Evolutionary conservation across 2,888 invertebrate genomes (phyloP), one percentile per base, ranked within the genome.

Genomic region (Lysandra coridon): DNA sequence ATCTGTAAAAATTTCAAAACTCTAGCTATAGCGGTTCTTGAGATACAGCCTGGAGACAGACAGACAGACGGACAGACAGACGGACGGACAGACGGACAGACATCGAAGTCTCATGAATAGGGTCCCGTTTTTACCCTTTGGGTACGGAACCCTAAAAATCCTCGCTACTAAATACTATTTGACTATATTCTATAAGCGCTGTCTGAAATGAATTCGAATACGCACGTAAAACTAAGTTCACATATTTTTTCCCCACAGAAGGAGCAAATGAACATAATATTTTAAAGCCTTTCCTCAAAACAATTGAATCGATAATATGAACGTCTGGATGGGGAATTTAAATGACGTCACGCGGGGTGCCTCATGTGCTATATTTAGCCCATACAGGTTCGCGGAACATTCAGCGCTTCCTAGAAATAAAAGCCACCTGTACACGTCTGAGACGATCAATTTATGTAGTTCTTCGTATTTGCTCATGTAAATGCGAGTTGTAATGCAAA

Each of bases 401-500:
- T 87, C 87, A 88, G 49, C 30, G 87, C 84, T 90, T 91, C 89
- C 86, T 87, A 87, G 89, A 89, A 90, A 81, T 85, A 83, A 83
- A 85, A 86, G 84, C 84, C 91, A 92, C 91, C 92, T 92, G 92
- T 88, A 88, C 86, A 86, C 85, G 88, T 91, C 86, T 87, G 86
- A 85, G 85, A 85, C 87, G 87, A 91, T 91, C 88, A 90, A 90
- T 91, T 89, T n/a, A 6, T 64, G 5, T 12, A 17, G 3, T 40
- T 78, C 62, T 80, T 62, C n/a, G 44, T 73, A 78, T 57, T 69
- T 69, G n/a, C 30, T 64, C 62, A 5, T 30, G 30, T 64, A 64
- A 12, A 64, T 64, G 64, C 23, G 5, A 62, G 62, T 30, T 10
- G 4, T 64, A 3, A 7, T 64, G 64, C 64, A 4, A 49, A 10